Conservation (phyloP, 2,113 vertebrate genomes). For the Amphiprion ocellaris region DNA sequence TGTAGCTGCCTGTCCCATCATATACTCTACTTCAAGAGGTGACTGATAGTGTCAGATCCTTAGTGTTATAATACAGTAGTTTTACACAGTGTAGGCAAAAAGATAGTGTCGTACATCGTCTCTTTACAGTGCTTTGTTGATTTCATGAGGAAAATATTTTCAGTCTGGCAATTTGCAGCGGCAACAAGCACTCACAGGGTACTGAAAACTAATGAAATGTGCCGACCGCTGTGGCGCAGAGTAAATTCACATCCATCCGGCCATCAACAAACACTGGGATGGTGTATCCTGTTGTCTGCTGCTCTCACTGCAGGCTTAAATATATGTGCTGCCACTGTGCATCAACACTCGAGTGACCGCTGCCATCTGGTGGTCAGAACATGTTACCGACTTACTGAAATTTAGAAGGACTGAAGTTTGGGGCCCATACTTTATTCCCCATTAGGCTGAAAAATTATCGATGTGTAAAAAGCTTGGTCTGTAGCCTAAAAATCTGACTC, state of each 20-base stretch:
- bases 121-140: constrained; percentile 6
- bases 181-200: background rate
- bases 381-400: background rate
- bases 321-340: background rate
- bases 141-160: constrained; percentile 10
- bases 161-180: constrained; percentile 4
- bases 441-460: background rate
- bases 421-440: background rate
- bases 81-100: constrained; percentile 44
- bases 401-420: background rate
- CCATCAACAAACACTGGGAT: constrained; percentile 2
- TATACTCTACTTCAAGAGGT: background rate
- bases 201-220: constrained; percentile 5
- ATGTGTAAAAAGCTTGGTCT: background rate
- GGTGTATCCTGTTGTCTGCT: constrained; percentile 9
- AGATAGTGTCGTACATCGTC: background rate
- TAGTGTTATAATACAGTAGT: constrained; percentile 30
- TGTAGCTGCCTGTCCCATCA: background rate
- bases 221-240: background rate
- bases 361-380: constrained; percentile 62
- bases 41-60: background rate
- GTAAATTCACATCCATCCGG: background rate
- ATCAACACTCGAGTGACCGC: background rate
- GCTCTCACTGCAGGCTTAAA: background rate
- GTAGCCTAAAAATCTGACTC: background rate